phyloP scores from a whole-genome alignment of 2,888 invertebrate species.

The Ormyrus nitidulus region DNA sequence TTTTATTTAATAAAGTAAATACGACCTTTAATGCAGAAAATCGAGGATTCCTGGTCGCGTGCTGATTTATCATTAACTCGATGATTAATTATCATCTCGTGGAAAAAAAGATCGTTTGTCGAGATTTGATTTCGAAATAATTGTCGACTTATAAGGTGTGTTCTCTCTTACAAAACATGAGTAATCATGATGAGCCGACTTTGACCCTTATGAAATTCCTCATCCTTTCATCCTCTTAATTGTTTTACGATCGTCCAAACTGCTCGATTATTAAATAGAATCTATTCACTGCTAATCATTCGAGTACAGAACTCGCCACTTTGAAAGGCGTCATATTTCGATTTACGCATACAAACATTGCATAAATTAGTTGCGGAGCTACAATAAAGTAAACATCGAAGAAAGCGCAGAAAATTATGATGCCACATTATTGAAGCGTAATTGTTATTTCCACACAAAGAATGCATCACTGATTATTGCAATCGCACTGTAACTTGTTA shows the following conservation, averaged over 20 bases:
- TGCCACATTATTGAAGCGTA: background rate
- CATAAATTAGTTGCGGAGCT: background rate
- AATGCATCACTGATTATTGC: background rate
- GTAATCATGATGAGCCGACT: constrained; percentile 15
- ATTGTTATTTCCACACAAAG: background rate
- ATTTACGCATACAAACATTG: background rate
- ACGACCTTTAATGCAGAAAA: background rate
- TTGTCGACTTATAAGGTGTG: constrained; percentile 15
- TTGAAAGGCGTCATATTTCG: background rate
- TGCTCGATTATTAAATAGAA: background rate
- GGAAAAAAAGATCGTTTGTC: background rate
- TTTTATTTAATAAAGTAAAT: no score
- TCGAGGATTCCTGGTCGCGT: no score
- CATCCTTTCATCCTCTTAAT: background rate
- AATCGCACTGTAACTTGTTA: background rate
- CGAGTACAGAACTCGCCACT: background rate
- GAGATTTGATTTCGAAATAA: constrained; percentile 27
- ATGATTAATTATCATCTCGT: background rate
- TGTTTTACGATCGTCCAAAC: constrained; percentile 1
- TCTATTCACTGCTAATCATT: background rate
- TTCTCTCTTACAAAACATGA: constrained; percentile 20
- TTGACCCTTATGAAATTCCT: constrained; percentile 8
- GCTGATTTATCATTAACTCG: background rate
- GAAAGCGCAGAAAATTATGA: background rate
- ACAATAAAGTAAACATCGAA: background rate